phyloP scores from a whole-genome alignment of 2,888 invertebrate species.

The Psylliodes chrysocephalus region DNA sequence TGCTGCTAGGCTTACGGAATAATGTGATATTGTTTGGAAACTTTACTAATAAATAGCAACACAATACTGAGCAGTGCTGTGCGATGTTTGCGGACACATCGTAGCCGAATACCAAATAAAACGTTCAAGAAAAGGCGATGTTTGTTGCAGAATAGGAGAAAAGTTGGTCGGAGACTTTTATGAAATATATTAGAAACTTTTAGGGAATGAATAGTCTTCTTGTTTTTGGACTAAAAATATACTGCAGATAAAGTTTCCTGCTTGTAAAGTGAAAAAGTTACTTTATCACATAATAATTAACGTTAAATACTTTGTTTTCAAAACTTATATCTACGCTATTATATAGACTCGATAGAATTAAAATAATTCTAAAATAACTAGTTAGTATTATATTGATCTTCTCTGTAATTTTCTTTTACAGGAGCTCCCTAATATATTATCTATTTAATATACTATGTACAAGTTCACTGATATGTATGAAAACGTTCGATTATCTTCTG shows the following conservation, averaged over 20 bases:
- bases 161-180: constrained; percentile 9
- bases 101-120: constrained; percentile 26
- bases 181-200: constrained; percentile 13
- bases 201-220: constrained; percentile 6
- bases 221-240: background rate
- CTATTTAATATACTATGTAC: too few relatives aligned
- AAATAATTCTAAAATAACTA: too few relatives aligned
- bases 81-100: constrained; percentile 32
- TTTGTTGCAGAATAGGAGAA: constrained; percentile 12
- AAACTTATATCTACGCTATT: too few relatives aligned
- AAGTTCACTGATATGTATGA: too few relatives aligned
- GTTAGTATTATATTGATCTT: too few relatives aligned
- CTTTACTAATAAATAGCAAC: constrained; percentile 51
- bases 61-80: constrained; percentile 33
- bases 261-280: background rate
- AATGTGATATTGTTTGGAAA: constrained; percentile 42
- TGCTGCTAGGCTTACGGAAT: constrained; percentile 37
- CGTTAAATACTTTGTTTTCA: background rate
- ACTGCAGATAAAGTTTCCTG: constrained; percentile 7
- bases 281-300: constrained; percentile 10
- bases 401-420: too few relatives aligned
- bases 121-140: constrained; percentile 23
- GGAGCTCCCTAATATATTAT: too few relatives aligned
- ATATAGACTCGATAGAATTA: too few relatives aligned
- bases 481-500: too few relatives aligned